A percentile compares a stretch with the other conserved stretches of the same genome.
Evolutionary conservation across 35 echinoderm and acorn worm species (phyloP).

Genomic region (Strongylocentrotus purpuratus): DNA sequence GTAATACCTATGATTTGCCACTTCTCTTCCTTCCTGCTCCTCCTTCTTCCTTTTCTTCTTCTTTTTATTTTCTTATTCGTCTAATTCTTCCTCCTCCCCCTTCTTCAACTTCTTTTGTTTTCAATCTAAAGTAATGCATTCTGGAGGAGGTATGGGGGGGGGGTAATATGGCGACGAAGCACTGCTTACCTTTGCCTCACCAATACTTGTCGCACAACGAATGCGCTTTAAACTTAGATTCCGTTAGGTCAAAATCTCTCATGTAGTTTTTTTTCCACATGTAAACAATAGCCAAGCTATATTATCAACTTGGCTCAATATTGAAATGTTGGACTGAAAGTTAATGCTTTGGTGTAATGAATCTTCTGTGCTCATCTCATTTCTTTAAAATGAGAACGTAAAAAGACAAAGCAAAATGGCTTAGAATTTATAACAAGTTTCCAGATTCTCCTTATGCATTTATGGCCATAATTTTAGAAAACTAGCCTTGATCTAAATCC

Average conservation of each 20-base stretch:
- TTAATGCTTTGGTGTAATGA: background rate
- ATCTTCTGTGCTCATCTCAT: background rate
- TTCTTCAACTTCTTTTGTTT: background rate
- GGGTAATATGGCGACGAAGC: background rate
- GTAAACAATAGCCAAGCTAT: background rate
- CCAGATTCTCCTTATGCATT: background rate
- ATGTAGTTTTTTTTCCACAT: background rate
- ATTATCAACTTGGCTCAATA: background rate
- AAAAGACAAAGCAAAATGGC: background rate
- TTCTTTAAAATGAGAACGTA: background rate
- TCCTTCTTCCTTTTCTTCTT: no score
- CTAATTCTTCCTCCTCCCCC: background rate
- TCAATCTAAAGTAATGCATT: background rate
- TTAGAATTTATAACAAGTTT: background rate
- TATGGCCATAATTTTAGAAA: background rate
- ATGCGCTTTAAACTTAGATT: no score
- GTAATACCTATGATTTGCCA: background rate
- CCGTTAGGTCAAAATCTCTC: background rate
- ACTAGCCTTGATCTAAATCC: background rate
- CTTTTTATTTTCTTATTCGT: no score
- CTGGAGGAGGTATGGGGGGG: no score
- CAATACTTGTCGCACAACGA: background rate
- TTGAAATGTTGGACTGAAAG: background rate
- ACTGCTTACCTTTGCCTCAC: background rate
- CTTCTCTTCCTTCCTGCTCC: background rate